These are phyloP conservation scores for Agrotis clavis DNA, from an alignment of 2,888 invertebrate genomes.

Conservation along the genomic window DNA sequence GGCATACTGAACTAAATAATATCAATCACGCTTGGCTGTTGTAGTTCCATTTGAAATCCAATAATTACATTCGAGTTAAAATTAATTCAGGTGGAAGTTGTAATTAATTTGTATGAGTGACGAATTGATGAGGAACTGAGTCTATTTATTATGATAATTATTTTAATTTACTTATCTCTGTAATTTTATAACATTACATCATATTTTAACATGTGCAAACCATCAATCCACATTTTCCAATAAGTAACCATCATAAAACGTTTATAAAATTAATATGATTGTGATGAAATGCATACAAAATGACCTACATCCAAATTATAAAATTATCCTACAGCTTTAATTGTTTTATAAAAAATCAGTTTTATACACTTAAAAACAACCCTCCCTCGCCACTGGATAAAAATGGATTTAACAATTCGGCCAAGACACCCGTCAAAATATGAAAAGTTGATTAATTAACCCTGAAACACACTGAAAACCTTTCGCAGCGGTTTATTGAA, in stretches of 20 bases:
- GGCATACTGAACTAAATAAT: constrained; percentile 58
- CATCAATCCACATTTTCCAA: neutral
- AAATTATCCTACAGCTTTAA: neutral
- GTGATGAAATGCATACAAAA: neutral
- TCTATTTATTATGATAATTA: neutral
- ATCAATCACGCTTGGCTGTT: neutral
- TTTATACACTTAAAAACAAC: neutral
- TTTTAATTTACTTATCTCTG: neutral
- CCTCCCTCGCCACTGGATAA: neutral
- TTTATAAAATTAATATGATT: neutral
- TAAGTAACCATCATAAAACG: neutral
- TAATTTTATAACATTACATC: neutral
- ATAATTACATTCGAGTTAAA: neutral
- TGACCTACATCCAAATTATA: neutral
- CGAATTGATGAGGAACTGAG: neutral
- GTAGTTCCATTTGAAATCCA: constrained; percentile 7
- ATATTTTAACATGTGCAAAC: neutral
- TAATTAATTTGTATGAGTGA: neutral
- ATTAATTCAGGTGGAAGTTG: neutral
- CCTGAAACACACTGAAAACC: constrained; percentile 55
- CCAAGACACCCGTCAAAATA: constrained; percentile 44
- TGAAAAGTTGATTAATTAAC: constrained; percentile 64
- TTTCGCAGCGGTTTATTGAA: constrained; percentile 60
- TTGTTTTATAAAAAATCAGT: neutral
- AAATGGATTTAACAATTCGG: constrained; percentile 21